Percentiles rank a stretch among this genome's conserved stretches.
Evolutionary conservation across 2,797 vertebrate species (phyloP).

Genomic region (Rousettus madagascariensis): DNA sequence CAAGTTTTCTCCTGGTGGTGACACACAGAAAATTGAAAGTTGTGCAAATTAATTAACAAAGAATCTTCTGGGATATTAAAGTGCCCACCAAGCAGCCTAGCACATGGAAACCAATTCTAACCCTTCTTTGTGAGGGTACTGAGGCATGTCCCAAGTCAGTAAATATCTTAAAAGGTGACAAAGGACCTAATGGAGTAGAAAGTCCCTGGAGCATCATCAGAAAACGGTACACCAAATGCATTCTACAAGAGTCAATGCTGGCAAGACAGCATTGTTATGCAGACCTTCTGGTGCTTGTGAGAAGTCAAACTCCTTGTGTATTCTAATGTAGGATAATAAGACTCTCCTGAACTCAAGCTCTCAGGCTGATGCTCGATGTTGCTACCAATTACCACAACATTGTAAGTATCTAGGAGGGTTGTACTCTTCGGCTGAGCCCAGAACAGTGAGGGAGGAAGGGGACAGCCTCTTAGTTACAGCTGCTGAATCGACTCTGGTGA

Average conservation of each 20-base stretch:
- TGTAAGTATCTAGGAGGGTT: background rate
- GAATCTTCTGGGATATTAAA: background rate
- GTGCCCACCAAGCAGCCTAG: background rate
- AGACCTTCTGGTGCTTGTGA: background rate
- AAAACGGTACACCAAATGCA: background rate
- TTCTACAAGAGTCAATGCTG: constrained; percentile 11
- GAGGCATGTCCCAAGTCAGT: background rate
- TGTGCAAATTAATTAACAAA: background rate
- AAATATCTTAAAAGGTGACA: constrained; percentile 43
- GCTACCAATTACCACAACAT: background rate
- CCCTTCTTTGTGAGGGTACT: background rate
- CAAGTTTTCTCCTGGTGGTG: background rate
- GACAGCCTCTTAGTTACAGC: background rate
- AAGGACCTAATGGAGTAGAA: background rate
- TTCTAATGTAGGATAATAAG: background rate
- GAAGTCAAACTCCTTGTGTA: constrained; percentile 10
- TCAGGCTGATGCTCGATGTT: background rate
- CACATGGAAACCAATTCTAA: constrained; percentile 17
- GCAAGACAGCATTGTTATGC: background rate
- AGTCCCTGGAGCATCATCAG: background rate
- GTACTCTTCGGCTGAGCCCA: background rate
- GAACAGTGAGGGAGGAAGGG: background rate
- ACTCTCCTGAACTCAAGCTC: background rate
- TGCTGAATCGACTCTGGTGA: background rate
- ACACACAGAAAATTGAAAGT: background rate